phyloP scores from a whole-genome alignment of 2,113 vertebrate species.

The Rhegmatorhina hoffmannsi region DNA sequence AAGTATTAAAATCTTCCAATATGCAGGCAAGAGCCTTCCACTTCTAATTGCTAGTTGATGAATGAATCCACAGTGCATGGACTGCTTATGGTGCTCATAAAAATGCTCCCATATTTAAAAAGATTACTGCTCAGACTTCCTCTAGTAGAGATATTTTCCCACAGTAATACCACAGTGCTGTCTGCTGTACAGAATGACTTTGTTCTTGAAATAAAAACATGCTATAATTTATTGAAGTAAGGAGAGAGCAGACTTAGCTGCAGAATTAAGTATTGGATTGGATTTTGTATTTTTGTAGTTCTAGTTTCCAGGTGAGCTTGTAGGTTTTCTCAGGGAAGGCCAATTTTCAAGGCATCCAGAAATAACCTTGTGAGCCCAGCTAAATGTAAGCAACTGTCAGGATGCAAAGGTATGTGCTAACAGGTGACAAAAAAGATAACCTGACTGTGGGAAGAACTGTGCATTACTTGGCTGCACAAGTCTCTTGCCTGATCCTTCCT shows the following conservation, averaged over 20 bases:
- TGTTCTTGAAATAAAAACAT: not conserved
- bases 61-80: not conserved
- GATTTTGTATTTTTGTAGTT: not conserved
- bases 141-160: not conserved
- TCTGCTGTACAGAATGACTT: not conserved
- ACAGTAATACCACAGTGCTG: not conserved
- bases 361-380: not conserved
- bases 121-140: not conserved
- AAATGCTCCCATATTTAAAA: not conserved
- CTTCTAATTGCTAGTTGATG: not conserved
- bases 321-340: not conserved
- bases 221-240: not conserved
- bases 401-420: not conserved
- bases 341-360: not conserved
- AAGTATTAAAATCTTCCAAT: not conserved
- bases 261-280: not conserved
- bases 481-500: not conserved
- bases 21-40: not conserved
- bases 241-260: not conserved
- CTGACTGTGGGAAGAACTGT: not conserved
- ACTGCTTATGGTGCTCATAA: not conserved
- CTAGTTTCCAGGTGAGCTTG: not conserved
- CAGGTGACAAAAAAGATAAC: rapidly evolving
- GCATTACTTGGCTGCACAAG: not conserved
- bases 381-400: not conserved